Evolutionary conservation across 2,113 vertebrate genomes (phyloP).

Genomic region (Petaurus breviceps): DNA sequence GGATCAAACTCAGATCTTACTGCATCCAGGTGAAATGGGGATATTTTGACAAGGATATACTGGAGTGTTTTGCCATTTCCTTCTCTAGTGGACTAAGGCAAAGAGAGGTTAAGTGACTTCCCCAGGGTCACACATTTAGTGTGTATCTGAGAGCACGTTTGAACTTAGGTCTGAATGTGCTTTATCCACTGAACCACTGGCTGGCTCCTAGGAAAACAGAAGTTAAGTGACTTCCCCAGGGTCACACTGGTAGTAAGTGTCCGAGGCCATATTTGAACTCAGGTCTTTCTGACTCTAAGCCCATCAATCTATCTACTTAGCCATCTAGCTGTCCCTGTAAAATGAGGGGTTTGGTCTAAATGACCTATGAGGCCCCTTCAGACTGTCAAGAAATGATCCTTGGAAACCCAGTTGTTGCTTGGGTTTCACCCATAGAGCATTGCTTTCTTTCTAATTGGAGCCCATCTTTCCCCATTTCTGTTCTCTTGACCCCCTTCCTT

Average conservation of each 20-base stretch:
- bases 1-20: too few species aligned
- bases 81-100: not conserved
- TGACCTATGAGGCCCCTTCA: not conserved
- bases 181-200: too few species aligned
- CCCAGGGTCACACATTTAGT: not conserved
- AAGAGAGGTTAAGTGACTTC: not conserved
- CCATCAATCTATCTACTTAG: too few species aligned
- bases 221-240: not conserved
- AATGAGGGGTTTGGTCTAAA: not conserved
- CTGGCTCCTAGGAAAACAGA: too few species aligned
- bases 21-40: not conserved
- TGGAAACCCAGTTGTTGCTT: not conserved
- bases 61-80: slow-evolving; percentile 9
- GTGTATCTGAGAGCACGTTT: too few species aligned
- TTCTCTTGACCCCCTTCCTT: not conserved
- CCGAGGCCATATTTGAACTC: not conserved
- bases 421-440: not conserved
- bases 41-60: not conserved
- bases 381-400: not conserved
- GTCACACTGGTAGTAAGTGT: not conserved
- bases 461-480: not conserved
- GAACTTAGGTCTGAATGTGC: too few species aligned
- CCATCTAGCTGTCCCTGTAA: not conserved
- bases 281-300: not conserved
- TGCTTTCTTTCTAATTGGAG: too few species aligned